Percentiles rank a stretch among this genome's conserved stretches.
phyloP scores from a whole-genome alignment of 2,113 vertebrate genomes.

The Cavia porcellus region DNA sequence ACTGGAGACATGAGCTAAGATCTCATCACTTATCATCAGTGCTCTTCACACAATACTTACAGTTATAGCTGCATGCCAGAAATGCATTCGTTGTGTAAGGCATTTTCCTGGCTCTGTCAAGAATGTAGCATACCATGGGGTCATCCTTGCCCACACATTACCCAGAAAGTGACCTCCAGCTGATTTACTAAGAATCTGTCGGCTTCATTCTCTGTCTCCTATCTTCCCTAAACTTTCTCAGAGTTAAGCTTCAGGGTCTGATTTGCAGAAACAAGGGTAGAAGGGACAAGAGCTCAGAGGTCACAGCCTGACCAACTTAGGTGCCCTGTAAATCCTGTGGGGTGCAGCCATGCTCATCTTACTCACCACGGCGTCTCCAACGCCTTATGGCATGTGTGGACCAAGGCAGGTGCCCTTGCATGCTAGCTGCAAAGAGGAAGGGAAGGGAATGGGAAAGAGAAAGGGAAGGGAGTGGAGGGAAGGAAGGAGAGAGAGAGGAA shows the following conservation, averaged over 20 bases:
- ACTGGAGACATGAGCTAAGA: neutral
- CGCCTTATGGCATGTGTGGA: rapidly evolving
- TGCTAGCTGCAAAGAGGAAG: neutral
- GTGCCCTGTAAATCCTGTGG: neutral
- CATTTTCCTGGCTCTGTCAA: neutral
- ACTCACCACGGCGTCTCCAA: rapidly evolving
- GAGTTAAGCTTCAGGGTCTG: neutral
- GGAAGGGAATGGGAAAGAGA: neutral
- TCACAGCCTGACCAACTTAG: neutral
- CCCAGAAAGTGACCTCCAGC: neutral
- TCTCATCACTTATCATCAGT: neutral
- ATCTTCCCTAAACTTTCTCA: neutral
- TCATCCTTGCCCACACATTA: neutral
- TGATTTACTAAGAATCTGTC: too few relatives aligned
- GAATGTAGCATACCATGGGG: neutral
- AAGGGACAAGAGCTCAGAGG: neutral
- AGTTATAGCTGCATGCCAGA: neutral
- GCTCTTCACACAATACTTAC: too few relatives aligned
- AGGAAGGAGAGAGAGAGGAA: neutral
- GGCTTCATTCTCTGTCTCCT: neutral
- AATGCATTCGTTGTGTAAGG: neutral
- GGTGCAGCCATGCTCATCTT: neutral
- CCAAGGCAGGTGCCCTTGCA: rapidly evolving
- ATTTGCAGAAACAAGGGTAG: neutral
- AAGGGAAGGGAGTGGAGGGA: neutral